Evolutionary conservation across 2,888 invertebrate species (phyloP).

Genomic region (Stramonita haemastoma): DNA sequence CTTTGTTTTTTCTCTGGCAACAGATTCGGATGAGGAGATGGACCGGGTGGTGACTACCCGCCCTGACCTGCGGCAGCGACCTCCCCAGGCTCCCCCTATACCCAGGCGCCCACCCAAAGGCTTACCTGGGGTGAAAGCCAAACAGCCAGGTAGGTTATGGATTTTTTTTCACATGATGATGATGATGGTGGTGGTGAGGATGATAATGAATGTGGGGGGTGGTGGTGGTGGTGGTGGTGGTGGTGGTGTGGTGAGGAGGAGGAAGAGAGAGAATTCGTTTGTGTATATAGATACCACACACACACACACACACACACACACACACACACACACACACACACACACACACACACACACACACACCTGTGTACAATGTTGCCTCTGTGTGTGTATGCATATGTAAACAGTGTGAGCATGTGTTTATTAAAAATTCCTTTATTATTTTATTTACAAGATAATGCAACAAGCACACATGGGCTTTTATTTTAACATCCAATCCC

Average conservation of each 20-base stretch:
- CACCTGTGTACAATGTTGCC: background rate
- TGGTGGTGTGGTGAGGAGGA: slow-evolving; percentile 10
- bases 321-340: background rate
- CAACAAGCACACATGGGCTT: no score
- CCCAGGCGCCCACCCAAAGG: slow-evolving; percentile 20
- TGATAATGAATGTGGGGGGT: background rate
- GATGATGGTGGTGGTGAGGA: no score
- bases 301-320: background rate
- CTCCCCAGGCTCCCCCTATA: slow-evolving; percentile 33
- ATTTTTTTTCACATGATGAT: background rate
- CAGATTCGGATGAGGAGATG: slow-evolving; percentile 40
- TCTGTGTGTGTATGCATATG: background rate
- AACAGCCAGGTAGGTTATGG: background rate
- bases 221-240: background rate
- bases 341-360: background rate
- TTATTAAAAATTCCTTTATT: no score
- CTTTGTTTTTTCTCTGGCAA: background rate
- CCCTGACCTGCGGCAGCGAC: slow-evolving; percentile 24
- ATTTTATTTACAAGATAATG: no score
- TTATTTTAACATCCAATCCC: no score
- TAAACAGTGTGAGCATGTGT: no score
- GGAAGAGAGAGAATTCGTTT: background rate
- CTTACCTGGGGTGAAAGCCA: background rate
- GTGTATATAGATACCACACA: background rate
- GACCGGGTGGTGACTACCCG: slow-evolving; percentile 5